phyloP scores from a whole-genome alignment of 2,888 invertebrate species.

The Stenchaetothrips biformis region DNA sequence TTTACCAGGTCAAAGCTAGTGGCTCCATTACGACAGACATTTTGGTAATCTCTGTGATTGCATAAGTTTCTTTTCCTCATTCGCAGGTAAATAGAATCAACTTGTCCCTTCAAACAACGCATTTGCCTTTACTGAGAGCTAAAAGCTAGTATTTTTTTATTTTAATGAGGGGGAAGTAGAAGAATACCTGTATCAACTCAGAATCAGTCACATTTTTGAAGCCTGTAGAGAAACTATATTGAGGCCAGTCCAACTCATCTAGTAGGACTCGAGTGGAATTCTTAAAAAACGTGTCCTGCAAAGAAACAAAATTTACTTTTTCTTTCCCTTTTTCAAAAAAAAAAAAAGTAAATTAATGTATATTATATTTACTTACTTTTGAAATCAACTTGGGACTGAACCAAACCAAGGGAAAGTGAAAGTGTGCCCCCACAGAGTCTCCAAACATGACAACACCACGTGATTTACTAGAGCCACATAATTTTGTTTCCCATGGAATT shows the following conservation, averaged over 20 bases:
- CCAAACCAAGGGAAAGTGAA: slow-evolving; percentile 49
- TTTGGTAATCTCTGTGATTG: slow-evolving; percentile 52
- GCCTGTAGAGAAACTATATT: slow-evolving; percentile 49
- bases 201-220: slow-evolving; percentile 42
- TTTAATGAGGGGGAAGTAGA: neutral
- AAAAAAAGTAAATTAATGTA: slow-evolving; percentile 10
- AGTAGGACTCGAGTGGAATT: slow-evolving; percentile 45
- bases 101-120: slow-evolving; percentile 38
- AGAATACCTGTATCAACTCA: slow-evolving; percentile 40
- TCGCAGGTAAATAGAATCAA: slow-evolving; percentile 43
- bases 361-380: slow-evolving; percentile 38
- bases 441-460: slow-evolving; percentile 42
- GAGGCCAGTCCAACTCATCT: slow-evolving; percentile 52
- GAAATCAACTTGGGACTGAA: slow-evolving; percentile 45
- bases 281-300: slow-evolving; percentile 42
- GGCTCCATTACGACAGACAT: slow-evolving; percentile 49
- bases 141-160: neutral
- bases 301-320: slow-evolving; percentile 22
- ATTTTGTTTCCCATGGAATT: slow-evolving; percentile 40
- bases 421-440: slow-evolving; percentile 52
- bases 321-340: slow-evolving; percentile 29
- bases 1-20: slow-evolving; percentile 39
- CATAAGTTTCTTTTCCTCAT: slow-evolving; percentile 47
- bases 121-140: neutral
- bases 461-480: slow-evolving; percentile 39